Evolutionary conservation across 1,140 invertebrate genomes (phyloP), one percentile per base, ranked within the genome.

Genomic region (Armadillidium nasatum): DNA sequence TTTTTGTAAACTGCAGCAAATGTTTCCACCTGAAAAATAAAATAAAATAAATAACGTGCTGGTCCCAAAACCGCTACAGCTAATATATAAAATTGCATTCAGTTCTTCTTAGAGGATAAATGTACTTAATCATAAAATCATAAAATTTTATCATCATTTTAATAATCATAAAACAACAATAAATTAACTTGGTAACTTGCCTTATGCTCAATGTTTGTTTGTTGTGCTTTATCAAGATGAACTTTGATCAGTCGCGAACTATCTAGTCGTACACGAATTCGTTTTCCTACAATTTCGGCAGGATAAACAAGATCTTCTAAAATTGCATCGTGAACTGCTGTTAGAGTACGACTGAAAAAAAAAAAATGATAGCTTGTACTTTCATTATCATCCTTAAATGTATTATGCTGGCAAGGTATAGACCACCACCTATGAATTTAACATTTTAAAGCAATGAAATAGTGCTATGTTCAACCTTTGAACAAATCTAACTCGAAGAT

Each of bases 121-220:
- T 66, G 33, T 3, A 33, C 22, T 54, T 44, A n/a, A 73, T 71
- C 7, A 44, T 33, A 43, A 72, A 75, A 33, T 33, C 33, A 33
- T 33, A 1, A 33, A 33, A 33, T 33, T 33, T 33, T 33, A 33
- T 33, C 33, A 33, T 33, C 33, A 33, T 33, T 33, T n/a, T n/a
- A n/a, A 33, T 33, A 33, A 33, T 33, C 6, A 33, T 33, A 33
- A 33, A 33, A 33, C 33, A 33, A 33, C 6, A 33, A 33, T 6
- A 33, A 33, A 6, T 6, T 33, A 33, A 33, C 33, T 33, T 33
- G 33, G 33, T 33, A 33, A 33, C 33, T 33, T 33, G 97, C 95
- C 90, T 99, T 99, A 85, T 99, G 97, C 88, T 99, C 97, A 87
- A 99, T 97, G 82, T 96, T 98, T 74, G 96, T 99, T 86, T 98